Conservation (phyloP, 2,797 vertebrate genomes). For the Passerculus sandwichensis region DNA sequence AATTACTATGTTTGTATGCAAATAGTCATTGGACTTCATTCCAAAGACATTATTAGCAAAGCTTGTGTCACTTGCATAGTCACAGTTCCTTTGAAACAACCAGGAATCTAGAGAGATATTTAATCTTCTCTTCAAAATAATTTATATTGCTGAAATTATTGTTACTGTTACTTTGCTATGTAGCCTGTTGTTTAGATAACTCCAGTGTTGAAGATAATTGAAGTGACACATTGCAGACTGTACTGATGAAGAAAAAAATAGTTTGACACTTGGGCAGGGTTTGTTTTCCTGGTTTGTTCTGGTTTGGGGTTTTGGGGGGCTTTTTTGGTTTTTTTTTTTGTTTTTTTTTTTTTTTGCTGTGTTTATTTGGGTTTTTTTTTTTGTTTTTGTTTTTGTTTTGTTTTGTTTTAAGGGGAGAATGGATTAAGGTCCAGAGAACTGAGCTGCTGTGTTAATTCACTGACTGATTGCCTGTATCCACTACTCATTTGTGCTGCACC, state of each 20-base stretch:
- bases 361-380: too few species aligned
- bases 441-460: not conserved
- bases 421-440: not conserved
- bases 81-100: not conserved
- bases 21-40: not conserved
- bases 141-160: not conserved
- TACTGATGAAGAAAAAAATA: not conserved
- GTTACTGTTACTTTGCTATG: not conserved
- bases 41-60: conserved; percentile 2
- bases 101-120: not conserved
- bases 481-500: not conserved
- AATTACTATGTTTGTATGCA: conserved; percentile 2
- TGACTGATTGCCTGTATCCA: not conserved
- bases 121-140: not conserved
- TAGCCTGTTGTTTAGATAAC: not conserved
- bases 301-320: accelerated
- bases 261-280: not conserved
- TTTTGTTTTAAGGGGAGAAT: not conserved
- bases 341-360: too few species aligned
- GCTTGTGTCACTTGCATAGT: not conserved
- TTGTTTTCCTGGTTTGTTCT: not conserved
- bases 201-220: not conserved
- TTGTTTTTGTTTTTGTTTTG: too few species aligned
- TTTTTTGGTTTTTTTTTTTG: too few species aligned
- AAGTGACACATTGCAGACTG: not conserved